Evolutionary conservation across 2,797 vertebrate species (phyloP), one percentile per base, ranked within the genome.

Genomic region (Manis crassicaudata): DNA sequence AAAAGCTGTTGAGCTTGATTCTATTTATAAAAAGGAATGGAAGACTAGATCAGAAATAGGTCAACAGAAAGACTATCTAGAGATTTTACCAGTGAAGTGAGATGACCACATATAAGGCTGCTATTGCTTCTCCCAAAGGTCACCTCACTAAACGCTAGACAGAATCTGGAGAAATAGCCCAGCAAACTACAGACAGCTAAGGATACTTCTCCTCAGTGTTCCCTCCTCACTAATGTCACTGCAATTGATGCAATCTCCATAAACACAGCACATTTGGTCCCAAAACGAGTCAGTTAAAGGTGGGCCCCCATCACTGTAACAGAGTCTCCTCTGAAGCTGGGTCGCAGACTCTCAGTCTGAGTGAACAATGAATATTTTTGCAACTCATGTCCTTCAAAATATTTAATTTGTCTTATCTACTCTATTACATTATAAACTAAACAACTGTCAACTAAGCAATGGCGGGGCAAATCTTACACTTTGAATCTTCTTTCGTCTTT

Each of bases 401-500:
- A 94, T 85, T 92, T 97, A 60, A 88, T 94, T 80, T 94, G 62
- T 62, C 77, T 94, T 81, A 94, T 93, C 88, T 92, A 75, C 72
- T 95, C 52, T 81, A 82, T 91, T 81, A 58, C 68, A 83, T 82
- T 37, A 60, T 77, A 97, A 96, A 80, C 63, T 79, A 95, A 96
- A 95, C 88, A 93, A 76, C 83, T 94, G 93, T 90, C 85, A 91
- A 62, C 82, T 67, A 95, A 67, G 73, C 52, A 84, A 75, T 70
- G 70, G 37, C 63, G 88, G 54, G 50, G 37, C 23, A 67, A 83
- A 83, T 76, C 56, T 96, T 77, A 94, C 13, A 84, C 75, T 94
- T 94, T 23, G 3, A 70, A 94, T 56, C 75, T 65, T 63, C 72
- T 73, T 90, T 92, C 2, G 43, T 96, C 84, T 89, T 56, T 52